phyloP scores from a whole-genome alignment of 2,113 vertebrate species.

The Paraplagusia blochii region DNA sequence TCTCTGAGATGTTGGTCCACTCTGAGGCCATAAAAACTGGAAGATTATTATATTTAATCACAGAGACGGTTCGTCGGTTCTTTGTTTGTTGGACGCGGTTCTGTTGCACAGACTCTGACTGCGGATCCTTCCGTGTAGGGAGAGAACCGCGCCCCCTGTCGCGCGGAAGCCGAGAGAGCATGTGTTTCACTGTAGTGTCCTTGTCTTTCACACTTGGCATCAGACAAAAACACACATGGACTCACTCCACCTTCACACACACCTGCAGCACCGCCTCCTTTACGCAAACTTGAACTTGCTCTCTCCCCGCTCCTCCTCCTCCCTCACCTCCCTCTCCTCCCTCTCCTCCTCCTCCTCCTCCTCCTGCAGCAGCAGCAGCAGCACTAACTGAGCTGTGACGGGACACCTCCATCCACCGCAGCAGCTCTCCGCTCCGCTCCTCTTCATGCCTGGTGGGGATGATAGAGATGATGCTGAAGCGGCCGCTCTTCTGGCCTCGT shows the following conservation, averaged over 20 bases:
- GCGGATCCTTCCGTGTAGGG: not conserved
- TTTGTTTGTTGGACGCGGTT: too few species aligned
- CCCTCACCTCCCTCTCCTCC: slow-evolving; percentile 1
- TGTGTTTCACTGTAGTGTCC: slow-evolving; percentile 40
- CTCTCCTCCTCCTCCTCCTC: slow-evolving; percentile 31
- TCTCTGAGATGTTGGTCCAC: too few species aligned
- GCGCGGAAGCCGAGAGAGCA: slow-evolving; percentile 25
- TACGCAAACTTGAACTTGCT: slow-evolving; percentile 62
- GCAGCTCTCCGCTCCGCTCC: slow-evolving; percentile 20
- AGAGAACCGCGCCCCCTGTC: slow-evolving; percentile 53
- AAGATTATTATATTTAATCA: too few species aligned
- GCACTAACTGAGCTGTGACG: slow-evolving; percentile 51
- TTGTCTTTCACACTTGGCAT: slow-evolving; percentile 24
- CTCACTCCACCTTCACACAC: too few species aligned
- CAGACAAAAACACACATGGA: not conserved
- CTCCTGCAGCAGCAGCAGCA: slow-evolving; percentile 35
- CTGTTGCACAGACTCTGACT: not conserved
- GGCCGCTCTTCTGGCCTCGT: not conserved
- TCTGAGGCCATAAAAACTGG: too few species aligned
- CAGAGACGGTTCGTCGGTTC: too few species aligned
- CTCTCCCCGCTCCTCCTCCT: slow-evolving; percentile 6
- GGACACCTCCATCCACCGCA: slow-evolving; percentile 56
- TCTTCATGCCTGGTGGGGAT: slow-evolving; percentile 11
- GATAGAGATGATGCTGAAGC: slow-evolving; percentile 24
- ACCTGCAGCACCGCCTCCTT: slow-evolving; percentile 42